Conservation (phyloP, 2,888 invertebrate genomes). For the Drosophila quinaria region DNA sequence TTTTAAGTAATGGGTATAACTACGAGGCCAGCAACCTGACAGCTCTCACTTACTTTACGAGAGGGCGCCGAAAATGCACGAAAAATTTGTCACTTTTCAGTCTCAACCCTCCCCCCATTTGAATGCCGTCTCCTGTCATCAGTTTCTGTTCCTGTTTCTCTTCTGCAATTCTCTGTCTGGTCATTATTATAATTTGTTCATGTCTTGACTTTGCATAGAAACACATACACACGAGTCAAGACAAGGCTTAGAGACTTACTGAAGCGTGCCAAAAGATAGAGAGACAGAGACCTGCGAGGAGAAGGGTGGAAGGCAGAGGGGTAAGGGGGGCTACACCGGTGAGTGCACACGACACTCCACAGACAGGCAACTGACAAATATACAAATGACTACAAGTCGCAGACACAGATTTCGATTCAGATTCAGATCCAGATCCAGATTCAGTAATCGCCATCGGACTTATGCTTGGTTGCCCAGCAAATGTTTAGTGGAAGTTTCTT, state of each 20-base stretch:
- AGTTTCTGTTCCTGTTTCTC: slow-evolving; percentile 8
- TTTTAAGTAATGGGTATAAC: not conserved
- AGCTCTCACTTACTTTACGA: slow-evolving; percentile 9
- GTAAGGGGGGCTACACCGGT: slow-evolving; percentile 30
- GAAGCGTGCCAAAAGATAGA: slow-evolving; percentile 45
- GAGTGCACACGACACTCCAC: slow-evolving; percentile 13
- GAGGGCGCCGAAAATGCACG: slow-evolving; percentile 48
- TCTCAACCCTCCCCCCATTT: not conserved
- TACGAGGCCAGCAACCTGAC: slow-evolving; percentile 69
- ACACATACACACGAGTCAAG: slow-evolving; percentile 20
- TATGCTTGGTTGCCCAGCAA: slow-evolving; percentile 38
- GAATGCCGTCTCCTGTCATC: not conserved
- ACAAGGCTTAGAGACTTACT: slow-evolving; percentile 37
- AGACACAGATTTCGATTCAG: slow-evolving; percentile 22
- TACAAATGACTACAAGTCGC: slow-evolving; percentile 40
- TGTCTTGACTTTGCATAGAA: slow-evolving; percentile 44
- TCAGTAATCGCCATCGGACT: slow-evolving; percentile 20
- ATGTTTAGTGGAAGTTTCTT: not conserved
- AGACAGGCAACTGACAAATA: slow-evolving; percentile 36
- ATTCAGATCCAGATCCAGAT: slow-evolving; percentile 18
- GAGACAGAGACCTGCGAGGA: not conserved
- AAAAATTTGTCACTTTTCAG: slow-evolving; percentile 65
- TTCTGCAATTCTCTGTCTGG: slow-evolving; percentile 39
- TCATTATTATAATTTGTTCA: slow-evolving; percentile 64
- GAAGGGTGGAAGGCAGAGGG: not conserved